Base-by-base conservation (phyloP, 1,140 invertebrate genomes). In the Achroia grisella region DNA sequence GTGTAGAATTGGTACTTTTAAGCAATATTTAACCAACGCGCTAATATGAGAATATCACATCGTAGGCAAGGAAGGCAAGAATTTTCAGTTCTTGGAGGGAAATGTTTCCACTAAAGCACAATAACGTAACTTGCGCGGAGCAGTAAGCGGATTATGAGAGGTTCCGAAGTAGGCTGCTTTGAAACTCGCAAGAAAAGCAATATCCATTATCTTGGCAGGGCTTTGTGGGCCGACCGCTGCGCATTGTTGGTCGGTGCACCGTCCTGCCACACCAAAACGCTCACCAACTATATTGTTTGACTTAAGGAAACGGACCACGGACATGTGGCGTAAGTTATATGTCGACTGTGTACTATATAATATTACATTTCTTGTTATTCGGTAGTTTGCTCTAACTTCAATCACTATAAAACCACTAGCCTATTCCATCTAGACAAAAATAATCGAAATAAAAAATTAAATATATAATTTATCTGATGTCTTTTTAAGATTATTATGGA, bases 141-240 rank as follows among this genome's bases (percentile, higher is more conserved):
- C 64, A 57, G 55, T 79, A 79, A 82, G 75, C 73, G 78, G 73
- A 82, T 82, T 77, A 79, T 77, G 67, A 73, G 71, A 74, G 73
- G 60, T 72, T 73, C 61, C 64, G 57, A 74, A 77, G 75, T 77
- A 75, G 78, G 71, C 66, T 73, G 72, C 77, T 82, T 77, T 77
- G 71, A 75, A 80, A 78, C 74, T 78, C 62, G 61, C 73, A 72
- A 75, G 75, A 74, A 81, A 79, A 78, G 75, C 75, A 82, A 82
- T 82, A 82, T 79, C 73, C 78, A 79, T 77, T 79, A 79, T 79
- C 70, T 77, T 67, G 71, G 63, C 51, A 50, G 52, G 58, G 65
- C 74, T 81, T 75, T 81, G 72, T 77, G 66, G 56, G 56, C 52
- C 51, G 62, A 57, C 55, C 61, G 55, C 52, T 43, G 59, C 48